Base-by-base conservation (phyloP, 2,888 invertebrate species). In the Apodemia zela region DNA sequence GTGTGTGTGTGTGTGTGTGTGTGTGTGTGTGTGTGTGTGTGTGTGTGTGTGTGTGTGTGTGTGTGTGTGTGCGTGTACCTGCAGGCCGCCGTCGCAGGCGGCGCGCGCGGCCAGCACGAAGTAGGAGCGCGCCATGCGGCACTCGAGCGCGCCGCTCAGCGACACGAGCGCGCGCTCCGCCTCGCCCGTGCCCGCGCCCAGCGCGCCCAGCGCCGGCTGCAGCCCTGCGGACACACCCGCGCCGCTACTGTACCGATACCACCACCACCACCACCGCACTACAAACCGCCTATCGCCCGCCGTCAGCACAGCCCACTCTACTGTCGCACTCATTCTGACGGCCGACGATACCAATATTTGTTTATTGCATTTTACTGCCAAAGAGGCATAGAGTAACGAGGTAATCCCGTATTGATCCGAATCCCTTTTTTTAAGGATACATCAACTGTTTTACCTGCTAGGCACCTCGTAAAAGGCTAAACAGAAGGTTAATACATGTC, bases 71-170 rank as follows among this genome's bases (percentile, higher is more conserved):
- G 49, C 51, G n/a, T 51, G 7, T 61, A 85, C 88, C 87, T 88
- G 87, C 54, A 98, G 82, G 49, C 97, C 96, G 4, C 95, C 95
- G 76, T 96, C 96, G 85, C 98, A 98, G 33, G 97, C 93, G 17
- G 97, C 96, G 63, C 95, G 93, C 4, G 97, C 94, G 15, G 96
- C 96, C 59, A 94, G 93, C 73, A 96, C 92, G 85, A 98, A 98
- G 84, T 96, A 96, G 13, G 95, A 94, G 80, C 98, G 96, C 71
- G 98, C 94, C 69, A 94, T 94, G 75, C 95, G 95, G 80, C 98
- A 98, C 82, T 97, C 97, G 33, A 98, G 94, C 66, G 96, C 92
- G 2, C 96, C 94, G 73, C 87, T 86, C 69, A 94, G 85, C 45
- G 93, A 93, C 63, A 94, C 94, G 49, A 96, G 92, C 67, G 95